Evolutionary conservation across 2,797 vertebrate species (phyloP).

Genomic region (Nyctibius grandis): DNA sequence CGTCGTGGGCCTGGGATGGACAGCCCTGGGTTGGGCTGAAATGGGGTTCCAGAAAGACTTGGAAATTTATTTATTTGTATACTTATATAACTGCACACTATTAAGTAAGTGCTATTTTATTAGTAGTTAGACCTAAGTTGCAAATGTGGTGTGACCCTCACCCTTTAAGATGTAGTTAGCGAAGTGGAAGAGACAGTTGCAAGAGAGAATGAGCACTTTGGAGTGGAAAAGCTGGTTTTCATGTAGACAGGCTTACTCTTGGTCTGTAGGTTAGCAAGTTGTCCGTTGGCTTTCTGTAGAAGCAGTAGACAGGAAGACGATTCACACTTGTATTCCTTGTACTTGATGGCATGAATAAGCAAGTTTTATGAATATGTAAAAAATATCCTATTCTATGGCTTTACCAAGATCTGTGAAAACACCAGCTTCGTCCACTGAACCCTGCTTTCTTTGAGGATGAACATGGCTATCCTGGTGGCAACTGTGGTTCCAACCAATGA

Average conservation of each 20-base stretch:
- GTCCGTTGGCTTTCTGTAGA: neutral
- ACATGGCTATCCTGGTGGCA: neutral
- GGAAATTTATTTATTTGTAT: neutral
- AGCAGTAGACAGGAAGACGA: neutral
- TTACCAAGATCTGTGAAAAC: neutral
- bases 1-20: fast-evolving
- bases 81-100: neutral
- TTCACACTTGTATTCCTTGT: neutral
- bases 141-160: neutral
- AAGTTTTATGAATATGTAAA: neutral
- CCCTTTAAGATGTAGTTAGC: neutral
- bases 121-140: neutral
- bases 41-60: neutral
- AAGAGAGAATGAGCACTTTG: neutral
- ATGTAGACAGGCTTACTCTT: neutral
- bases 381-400: neutral
- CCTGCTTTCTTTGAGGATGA: neutral
- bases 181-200: neutral
- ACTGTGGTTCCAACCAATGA: neutral
- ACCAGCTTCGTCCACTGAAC: neutral
- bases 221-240: neutral
- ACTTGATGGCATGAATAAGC: neutral
- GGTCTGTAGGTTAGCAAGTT: neutral
- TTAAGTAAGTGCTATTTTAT: neutral
- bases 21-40: neutral